Conservation (phyloP, 64 coral and sea anemone species). For the Dendronephthya gigantea region DNA sequence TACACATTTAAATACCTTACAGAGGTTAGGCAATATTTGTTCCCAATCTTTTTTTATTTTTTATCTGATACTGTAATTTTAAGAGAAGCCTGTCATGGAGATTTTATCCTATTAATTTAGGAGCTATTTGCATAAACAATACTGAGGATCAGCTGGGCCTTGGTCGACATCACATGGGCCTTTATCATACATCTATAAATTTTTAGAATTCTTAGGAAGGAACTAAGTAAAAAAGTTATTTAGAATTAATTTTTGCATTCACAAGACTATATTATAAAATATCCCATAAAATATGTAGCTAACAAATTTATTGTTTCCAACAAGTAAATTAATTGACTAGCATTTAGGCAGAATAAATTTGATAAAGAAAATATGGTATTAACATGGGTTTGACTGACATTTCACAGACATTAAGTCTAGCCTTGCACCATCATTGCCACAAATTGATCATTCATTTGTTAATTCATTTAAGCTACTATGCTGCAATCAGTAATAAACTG, state of each 20-base stretch:
- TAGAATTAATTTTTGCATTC: not conserved
- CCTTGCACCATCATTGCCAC: too few relatives aligned
- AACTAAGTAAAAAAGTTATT: not conserved
- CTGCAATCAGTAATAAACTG: not conserved
- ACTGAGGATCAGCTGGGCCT: not conserved
- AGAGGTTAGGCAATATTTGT: not conserved
- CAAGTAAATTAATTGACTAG: not conserved
- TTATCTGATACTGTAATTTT: not conserved
- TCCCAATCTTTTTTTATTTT: not conserved
- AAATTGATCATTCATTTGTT: too few relatives aligned
- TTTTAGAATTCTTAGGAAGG: not conserved
- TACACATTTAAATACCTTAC: not conserved
- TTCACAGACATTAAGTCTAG: too few relatives aligned
- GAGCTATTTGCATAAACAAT: not conserved
- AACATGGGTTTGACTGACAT: too few relatives aligned
- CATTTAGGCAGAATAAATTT: not conserved
- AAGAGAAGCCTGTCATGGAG: not conserved
- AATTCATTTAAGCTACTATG: not conserved
- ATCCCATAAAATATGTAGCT: not conserved
- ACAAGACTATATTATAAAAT: not conserved
- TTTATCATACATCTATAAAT: not conserved
- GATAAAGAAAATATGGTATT: not conserved
- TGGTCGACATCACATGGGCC: not conserved
- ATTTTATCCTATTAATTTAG: not conserved
- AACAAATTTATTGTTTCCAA: not conserved